Conservation (phyloP, 2,888 invertebrate species). For the Blastobasis lacticolella region DNA sequence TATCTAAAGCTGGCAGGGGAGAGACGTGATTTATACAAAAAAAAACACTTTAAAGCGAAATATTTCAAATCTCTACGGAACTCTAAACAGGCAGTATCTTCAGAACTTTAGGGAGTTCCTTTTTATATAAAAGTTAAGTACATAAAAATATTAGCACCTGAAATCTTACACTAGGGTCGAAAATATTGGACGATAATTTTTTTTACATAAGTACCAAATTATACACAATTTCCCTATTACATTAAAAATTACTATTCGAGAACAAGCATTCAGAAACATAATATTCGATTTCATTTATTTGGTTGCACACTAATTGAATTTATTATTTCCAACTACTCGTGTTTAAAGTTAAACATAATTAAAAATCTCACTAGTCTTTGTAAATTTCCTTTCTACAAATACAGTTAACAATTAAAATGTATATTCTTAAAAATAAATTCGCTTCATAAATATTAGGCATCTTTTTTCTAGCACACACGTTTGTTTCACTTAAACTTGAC, state of each 20-base stretch:
- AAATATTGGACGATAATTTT: no score
- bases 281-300: conserved; percentile 5
- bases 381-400: conserved; percentile 24
- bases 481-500: no score
- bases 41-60: no score
- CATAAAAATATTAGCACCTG: conserved; percentile 37
- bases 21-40: no score
- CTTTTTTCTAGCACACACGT: no score
- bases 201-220: background rate
- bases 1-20: no score
- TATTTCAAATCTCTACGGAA: no score
- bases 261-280: conserved; percentile 9
- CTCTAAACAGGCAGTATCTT: no score
- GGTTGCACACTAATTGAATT: conserved; percentile 15
- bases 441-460: conserved; percentile 20
- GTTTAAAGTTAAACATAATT: no score
- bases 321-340: conserved; percentile 5
- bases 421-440: conserved; percentile 39
- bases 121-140: conserved; percentile 30
- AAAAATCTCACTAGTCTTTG: conserved; percentile 44
- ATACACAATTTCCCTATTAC: conserved; percentile 1
- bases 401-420: conserved; percentile 26
- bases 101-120: no score
- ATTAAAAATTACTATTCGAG: conserved; percentile 12
- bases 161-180: conserved; percentile 15